Percentiles rank a stretch among this genome's conserved stretches.
These are phyloP conservation scores for Helobdella robusta DNA, from an alignment of 2,888 invertebrate genomes.

Conservation along the genomic window DNA sequence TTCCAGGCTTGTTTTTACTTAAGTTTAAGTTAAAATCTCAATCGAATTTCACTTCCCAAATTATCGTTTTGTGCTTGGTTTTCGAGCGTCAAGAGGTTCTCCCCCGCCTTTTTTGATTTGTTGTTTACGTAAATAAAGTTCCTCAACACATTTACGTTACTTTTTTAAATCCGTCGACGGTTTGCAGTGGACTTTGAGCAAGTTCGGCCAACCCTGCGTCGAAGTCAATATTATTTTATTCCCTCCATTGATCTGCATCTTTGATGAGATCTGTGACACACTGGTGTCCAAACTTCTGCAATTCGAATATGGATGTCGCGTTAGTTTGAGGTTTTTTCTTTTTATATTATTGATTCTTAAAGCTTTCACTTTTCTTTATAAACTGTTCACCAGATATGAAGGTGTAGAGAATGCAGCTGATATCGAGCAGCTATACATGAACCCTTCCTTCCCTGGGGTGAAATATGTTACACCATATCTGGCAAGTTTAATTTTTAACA, in stretches of 20 bases:
- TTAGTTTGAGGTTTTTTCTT: not conserved
- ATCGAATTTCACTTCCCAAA: no score
- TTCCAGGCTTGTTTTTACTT: no score
- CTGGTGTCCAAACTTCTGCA: not conserved
- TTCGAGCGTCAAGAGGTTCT: constrained; percentile 1
- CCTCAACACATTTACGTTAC: no score
- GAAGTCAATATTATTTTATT: no score
- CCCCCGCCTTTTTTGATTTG: constrained; percentile 17
- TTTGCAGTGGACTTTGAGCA: no score
- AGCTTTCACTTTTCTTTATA: no score
- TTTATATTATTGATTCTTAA: not conserved
- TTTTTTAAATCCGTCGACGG: no score
- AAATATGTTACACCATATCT: constrained; percentile 12
- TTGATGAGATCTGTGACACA: constrained; percentile 5
- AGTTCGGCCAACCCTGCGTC: no score
- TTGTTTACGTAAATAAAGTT: no score
- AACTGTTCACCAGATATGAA: constrained; percentile 3
- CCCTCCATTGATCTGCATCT: no score
- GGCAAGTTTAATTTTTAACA: not conserved
- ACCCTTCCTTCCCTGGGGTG: constrained; percentile 2
- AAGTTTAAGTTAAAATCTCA: no score
- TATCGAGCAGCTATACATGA: no score
- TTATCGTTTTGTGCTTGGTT: not conserved
- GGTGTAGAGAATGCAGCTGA: not conserved
- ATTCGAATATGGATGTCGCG: constrained; percentile 8